Percentiles rank a stretch among this genome's conserved stretches.
Evolutionary conservation across 2,797 vertebrate genomes (phyloP).

Genomic region (Peromyscus aztecus): DNA sequence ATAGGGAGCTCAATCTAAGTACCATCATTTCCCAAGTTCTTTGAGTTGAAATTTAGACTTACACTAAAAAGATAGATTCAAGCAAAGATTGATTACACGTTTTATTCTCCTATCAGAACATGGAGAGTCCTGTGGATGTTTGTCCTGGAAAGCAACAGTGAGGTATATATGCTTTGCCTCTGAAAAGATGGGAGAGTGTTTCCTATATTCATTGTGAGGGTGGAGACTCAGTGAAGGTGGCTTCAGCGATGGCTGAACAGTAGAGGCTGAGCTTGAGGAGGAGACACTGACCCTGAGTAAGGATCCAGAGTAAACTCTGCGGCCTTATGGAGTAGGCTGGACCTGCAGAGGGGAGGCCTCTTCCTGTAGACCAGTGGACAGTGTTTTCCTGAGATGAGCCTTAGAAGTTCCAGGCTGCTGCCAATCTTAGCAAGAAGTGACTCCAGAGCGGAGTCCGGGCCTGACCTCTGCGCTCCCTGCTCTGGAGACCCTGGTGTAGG

Average conservation of each 20-base stretch:
- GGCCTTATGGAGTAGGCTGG: not conserved
- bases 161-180: not conserved
- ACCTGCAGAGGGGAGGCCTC: not conserved
- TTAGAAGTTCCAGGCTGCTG: not conserved
- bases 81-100: not conserved
- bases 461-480: not conserved
- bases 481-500: not conserved
- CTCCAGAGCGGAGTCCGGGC: no score
- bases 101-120: not conserved
- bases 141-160: not conserved
- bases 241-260: not conserved
- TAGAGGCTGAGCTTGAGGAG: not conserved
- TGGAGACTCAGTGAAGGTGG: not conserved
- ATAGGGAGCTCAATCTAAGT: not conserved
- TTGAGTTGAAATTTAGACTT: not conserved
- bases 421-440: not conserved
- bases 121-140: not conserved
- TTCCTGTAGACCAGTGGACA: not conserved
- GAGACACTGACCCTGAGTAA: not conserved
- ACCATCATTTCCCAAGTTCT: not conserved
- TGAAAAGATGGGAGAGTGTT: not conserved
- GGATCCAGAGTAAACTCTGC: not conserved
- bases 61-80: not conserved
- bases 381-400: not conserved
- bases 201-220: not conserved